These are phyloP conservation scores for Callochromis pleurospilus DNA, from an alignment of 2,113 vertebrate genomes.

Conservation along the genomic window DNA sequence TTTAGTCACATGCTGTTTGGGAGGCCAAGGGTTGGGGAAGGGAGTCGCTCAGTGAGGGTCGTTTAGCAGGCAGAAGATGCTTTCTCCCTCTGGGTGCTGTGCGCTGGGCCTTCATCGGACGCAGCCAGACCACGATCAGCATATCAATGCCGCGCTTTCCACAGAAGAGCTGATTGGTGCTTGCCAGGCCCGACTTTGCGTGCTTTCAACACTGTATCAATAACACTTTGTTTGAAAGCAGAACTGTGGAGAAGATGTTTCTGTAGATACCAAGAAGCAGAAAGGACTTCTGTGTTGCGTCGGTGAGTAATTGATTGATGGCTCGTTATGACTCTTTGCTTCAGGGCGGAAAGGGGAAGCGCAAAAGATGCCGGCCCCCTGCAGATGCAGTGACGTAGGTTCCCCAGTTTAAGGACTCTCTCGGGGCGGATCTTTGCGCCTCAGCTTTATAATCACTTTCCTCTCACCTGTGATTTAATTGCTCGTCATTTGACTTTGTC, in stretches of 20 bases:
- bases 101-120: conserved; percentile 15
- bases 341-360: not conserved
- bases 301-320: not conserved
- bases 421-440: not conserved
- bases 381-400: not conserved
- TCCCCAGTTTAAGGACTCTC: not conserved
- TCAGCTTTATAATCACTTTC: not conserved
- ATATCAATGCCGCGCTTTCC: conserved; percentile 54
- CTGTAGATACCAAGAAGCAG: not conserved
- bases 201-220: conserved; percentile 43
- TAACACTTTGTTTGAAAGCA: conserved; percentile 27
- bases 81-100: not conserved
- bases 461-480: conserved; percentile 9
- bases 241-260: not conserved
- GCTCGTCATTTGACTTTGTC: not conserved
- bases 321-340: not conserved
- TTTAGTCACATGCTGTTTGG: not conserved
- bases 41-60: not conserved
- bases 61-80: conserved; percentile 53
- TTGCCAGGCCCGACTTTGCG: conserved; percentile 25
- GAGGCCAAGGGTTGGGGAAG: not conserved
- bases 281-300: not conserved
- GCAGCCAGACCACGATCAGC: conserved; percentile 40
- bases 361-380: not conserved
- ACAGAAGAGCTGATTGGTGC: not conserved